phyloP scores from a whole-genome alignment of 2,113 vertebrate species.

The Puntigrus tetrazona region DNA sequence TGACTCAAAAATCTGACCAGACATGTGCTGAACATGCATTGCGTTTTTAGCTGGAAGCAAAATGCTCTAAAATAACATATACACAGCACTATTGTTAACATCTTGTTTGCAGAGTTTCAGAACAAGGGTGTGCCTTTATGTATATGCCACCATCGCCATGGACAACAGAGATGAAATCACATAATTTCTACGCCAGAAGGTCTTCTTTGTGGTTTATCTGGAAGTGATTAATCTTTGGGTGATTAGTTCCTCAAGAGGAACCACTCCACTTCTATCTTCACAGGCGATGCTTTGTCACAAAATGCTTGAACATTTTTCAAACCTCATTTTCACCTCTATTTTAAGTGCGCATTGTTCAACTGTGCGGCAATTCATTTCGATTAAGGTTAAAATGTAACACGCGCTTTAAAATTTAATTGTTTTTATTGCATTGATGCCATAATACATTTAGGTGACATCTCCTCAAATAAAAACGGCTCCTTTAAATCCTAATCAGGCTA shows the following conservation, averaged over 20 bases:
- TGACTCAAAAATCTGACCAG: neutral
- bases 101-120: slow-evolving; percentile 6
- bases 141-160: neutral
- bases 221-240: neutral
- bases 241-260: neutral
- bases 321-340: neutral
- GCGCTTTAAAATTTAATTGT: no score
- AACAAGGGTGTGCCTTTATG: neutral
- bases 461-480: neutral
- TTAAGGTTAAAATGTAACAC: no score
- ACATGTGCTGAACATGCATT: neutral
- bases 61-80: neutral
- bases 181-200: neutral
- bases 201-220: neutral
- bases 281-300: neutral
- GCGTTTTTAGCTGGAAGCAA: neutral
- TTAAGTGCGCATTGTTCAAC: neutral
- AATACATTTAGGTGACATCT: neutral
- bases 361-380: no score
- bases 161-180: slow-evolving; percentile 7
- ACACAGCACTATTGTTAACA: neutral
- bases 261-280: neutral
- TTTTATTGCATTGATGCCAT: neutral
- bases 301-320: neutral
- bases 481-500: neutral